A percentile compares a stretch with the other conserved stretches of the same genome.
These are phyloP conservation scores for Drosophila aff. DNA, from an alignment of 1,140 invertebrate genomes.

Conservation along the genomic window DNA sequence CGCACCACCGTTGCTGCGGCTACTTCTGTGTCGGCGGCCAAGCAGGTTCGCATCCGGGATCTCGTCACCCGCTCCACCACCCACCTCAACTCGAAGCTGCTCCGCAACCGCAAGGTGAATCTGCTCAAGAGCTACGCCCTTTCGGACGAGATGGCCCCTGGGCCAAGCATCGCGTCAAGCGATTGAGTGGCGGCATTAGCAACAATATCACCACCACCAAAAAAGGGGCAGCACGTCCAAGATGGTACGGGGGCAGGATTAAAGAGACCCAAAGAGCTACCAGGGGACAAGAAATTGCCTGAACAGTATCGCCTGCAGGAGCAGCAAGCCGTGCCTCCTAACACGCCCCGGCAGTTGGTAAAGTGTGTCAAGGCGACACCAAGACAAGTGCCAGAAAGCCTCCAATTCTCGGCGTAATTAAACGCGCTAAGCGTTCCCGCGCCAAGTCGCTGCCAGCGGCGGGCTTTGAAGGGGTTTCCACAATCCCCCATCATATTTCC, in stretches of 20 bases:
- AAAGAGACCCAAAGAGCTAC: constrained; percentile 7
- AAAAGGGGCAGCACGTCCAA: constrained; percentile 16
- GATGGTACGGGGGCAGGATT: neutral
- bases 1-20: constrained; percentile 37
- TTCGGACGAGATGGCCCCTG: constrained; percentile 26
- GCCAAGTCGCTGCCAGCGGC: constrained; percentile 22
- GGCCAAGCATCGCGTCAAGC: constrained; percentile 28
- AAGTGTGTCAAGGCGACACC: neutral
- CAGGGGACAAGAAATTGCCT: constrained; percentile 9
- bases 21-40: neutral
- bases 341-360: neutral
- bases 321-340: constrained; percentile 24
- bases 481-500: neutral
- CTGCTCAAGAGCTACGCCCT: constrained; percentile 67
- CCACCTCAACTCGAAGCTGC: constrained; percentile 65
- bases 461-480: neutral
- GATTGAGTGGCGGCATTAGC: constrained; percentile 50
- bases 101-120: constrained; percentile 69
- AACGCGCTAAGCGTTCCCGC: constrained; percentile 16
- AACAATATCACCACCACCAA: constrained; percentile 38
- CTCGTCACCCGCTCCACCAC: constrained; percentile 68
- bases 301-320: constrained; percentile 44
- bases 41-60: constrained; percentile 37
- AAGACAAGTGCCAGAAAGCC: constrained; percentile 4
- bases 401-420: neutral